Conservation (phyloP, 2,113 vertebrate genomes). For the Catharus minimus region DNA sequence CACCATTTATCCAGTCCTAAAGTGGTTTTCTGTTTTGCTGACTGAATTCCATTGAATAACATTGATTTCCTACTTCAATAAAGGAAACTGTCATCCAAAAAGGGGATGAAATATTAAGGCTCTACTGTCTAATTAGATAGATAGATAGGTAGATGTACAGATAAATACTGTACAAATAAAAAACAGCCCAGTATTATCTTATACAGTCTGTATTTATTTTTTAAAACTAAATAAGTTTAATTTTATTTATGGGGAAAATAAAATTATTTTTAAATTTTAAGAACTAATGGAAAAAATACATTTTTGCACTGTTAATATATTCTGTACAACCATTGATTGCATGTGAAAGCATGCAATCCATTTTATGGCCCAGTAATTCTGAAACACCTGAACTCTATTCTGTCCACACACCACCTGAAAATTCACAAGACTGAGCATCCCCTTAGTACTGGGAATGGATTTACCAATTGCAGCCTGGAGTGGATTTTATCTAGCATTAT, state of each 20-base stretch:
- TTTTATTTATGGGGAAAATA: background rate
- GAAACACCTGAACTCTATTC: conserved; percentile 7
- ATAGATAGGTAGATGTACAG: background rate
- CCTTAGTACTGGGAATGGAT: background rate
- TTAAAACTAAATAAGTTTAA: background rate
- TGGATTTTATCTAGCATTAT: background rate
- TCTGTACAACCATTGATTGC: background rate
- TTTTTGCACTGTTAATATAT: background rate
- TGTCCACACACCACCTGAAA: background rate
- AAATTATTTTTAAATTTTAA: background rate
- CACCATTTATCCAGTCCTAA: background rate
- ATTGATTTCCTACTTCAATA: conserved; percentile 55
- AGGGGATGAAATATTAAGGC: conserved; percentile 25
- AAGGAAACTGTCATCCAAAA: background rate
- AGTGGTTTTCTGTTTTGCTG: background rate
- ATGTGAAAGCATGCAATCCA: background rate
- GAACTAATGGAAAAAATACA: background rate
- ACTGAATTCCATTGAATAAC: background rate
- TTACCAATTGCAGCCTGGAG: background rate
- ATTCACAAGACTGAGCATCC: background rate
- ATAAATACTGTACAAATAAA: background rate
- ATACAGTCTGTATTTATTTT: background rate
- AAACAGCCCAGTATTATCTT: background rate
- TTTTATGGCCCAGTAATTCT: conserved; percentile 14
- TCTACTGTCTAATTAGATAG: background rate